Evolutionary conservation across 2,113 vertebrate species (phyloP), one percentile per base, ranked within the genome.

Genomic region (Opisthocomus hoazin): DNA sequence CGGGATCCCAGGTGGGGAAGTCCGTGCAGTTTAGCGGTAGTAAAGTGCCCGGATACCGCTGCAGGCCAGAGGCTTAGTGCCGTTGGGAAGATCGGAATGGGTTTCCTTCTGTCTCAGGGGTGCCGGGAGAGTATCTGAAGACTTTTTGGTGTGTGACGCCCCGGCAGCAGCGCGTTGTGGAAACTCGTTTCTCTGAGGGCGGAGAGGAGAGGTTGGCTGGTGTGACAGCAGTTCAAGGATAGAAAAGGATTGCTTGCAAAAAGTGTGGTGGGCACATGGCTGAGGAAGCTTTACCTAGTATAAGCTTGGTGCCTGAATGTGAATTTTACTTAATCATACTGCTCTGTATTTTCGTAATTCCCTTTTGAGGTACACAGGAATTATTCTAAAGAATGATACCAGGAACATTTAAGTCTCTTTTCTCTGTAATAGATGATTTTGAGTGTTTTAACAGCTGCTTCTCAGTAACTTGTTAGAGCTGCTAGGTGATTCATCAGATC

Each of bases 1-100:
- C 1, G 10, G 2, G 6, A 4, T 1, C 7, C 4, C 1, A 12
- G 30, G 29, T 4, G 5, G 12, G 27, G 27, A 2, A 3, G 1
- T 1, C 2, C 0, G 1, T 2, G 3, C 30, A 7, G 10, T 5
- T 66, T 9, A 0, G 37, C 4, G 30, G 16, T 12, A 2, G 9
- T 17, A 1, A 15, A 30, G 32, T 2, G 48, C 4, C 4, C 5
- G 15, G 30, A 0, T 2, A 2, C 41, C 16, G 10, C n/a, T 34
- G n/a, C 39, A 3, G 17, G 34, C 19, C 36, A 0, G 3, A 18
- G 23, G 30, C 9, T 29, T 43, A 27, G 4, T 14, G 71, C 12
- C 1, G 1, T 4, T n/a, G 43, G 17, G 48, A 41, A 5, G 17
- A 3, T 20, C 23, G 8, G 19, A 18, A 2, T 10, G 4, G 43